These are phyloP conservation scores for Drosophila meridiana DNA, from an alignment of 2,888 invertebrate species.

Conservation along the genomic window DNA sequence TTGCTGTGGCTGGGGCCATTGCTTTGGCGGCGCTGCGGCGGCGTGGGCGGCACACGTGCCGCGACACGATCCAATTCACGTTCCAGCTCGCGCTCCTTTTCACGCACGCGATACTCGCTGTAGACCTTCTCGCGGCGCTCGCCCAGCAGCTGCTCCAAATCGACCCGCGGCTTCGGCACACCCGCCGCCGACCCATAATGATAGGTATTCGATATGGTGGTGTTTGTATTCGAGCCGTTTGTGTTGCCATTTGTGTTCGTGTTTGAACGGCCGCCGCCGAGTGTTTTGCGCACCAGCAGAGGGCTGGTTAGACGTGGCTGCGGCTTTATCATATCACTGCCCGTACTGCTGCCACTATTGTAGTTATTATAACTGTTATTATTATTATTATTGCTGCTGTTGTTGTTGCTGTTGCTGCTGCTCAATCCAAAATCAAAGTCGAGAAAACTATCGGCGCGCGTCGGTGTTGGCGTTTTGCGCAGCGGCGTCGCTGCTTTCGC, in stretches of 20 bases:
- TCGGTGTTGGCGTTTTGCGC: conserved; percentile 75
- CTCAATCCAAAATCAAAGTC: conserved; percentile 66
- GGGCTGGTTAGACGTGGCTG: conserved; percentile 93
- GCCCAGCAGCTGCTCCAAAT: conserved; percentile 85
- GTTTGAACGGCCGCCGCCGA: conserved; percentile 82
- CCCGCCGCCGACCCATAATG: conserved; percentile 46
- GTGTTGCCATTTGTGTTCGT: conserved; percentile 48
- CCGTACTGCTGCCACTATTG: conserved; percentile 36
- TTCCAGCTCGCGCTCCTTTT: conserved; percentile 42
- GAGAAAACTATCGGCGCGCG: conserved; percentile 73
- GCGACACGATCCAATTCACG: conserved; percentile 39
- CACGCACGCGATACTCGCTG: conserved; percentile 66
- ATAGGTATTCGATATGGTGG: conserved; percentile 72
- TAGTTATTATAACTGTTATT: conserved; percentile 44
- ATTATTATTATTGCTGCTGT: conserved; percentile 36
- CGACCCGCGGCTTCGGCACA: conserved; percentile 82
- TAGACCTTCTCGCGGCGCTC: conserved; percentile 85
- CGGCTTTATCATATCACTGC: conserved; percentile 87
- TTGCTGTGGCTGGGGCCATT: conserved; percentile 49
- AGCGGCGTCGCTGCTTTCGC: conserved; percentile 80
- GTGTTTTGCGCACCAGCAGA: conserved; percentile 92
- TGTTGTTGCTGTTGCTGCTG: conserved; percentile 23
- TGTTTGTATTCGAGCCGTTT: conserved; percentile 49
- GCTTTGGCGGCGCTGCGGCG: conserved; percentile 55
- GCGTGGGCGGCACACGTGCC: conserved; percentile 64